Conservation (phyloP, 2,888 invertebrate species). For the Pollenia griseotomentosa region DNA sequence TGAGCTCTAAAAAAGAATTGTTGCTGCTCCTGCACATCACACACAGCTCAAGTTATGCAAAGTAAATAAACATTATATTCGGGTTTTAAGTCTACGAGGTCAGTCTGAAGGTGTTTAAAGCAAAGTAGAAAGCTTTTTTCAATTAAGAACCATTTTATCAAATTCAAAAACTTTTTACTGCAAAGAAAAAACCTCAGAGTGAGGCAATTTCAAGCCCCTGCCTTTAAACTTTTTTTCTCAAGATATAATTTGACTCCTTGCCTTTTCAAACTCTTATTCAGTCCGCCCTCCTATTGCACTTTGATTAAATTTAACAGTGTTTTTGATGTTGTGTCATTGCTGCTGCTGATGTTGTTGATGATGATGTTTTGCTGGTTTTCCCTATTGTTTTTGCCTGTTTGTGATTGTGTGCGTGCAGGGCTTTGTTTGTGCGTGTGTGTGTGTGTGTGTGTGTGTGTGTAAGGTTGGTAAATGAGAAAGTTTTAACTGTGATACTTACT, state of each 20-base stretch:
- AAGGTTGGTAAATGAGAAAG: constrained; percentile 38
- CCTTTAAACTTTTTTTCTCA: not conserved
- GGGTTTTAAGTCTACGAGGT: not conserved
- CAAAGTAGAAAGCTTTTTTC: too few species aligned
- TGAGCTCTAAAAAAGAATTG: constrained; percentile 49
- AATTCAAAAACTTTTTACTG: too few species aligned
- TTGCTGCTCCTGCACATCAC: constrained; percentile 50
- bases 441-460: not conserved
- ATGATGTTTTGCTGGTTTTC: not conserved
- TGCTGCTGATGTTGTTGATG: constrained; percentile 26
- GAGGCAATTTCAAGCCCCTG: too few species aligned
- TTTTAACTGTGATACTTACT: constrained; percentile 55
- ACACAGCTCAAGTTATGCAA: constrained; percentile 53
- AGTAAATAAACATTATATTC: constrained; percentile 53
- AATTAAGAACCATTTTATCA: not conserved
- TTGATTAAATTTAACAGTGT: constrained; percentile 6
- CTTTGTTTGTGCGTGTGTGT: constrained; percentile 3
- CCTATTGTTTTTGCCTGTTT: not conserved
- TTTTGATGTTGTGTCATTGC: constrained; percentile 39
- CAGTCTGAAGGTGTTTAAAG: not conserved
- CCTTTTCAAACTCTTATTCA: not conserved
- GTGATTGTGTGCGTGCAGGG: too few species aligned
- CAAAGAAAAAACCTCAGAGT: too few species aligned
- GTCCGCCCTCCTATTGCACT: not conserved
- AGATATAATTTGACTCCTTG: not conserved